Base-by-base conservation (phyloP, 2,888 invertebrate genomes). In the Anthophora plumipes region DNA sequence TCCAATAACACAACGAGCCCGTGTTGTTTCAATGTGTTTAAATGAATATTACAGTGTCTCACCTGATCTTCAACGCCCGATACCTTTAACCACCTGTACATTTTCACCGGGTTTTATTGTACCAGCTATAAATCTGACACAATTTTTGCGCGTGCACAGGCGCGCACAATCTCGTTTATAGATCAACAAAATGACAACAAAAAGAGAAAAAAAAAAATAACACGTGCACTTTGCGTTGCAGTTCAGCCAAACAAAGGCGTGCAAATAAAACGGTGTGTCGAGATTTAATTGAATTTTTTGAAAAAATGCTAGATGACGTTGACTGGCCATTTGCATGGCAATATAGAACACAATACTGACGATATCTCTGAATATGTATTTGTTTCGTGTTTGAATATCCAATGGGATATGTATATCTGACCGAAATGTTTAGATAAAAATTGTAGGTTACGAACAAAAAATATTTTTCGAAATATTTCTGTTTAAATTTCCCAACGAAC, bases 1-100 rank as follows among this genome's bases (percentile, higher is more conserved):
- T 67, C 20, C 61, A 41, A 50, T 64, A 41, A 54, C n/a, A 57
- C n/a, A 48, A 54, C 37, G 25, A 43, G 25, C 1, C n/a, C 59
- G 3, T 22, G 37, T 57, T 61, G 25, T 61, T 67, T 25, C 68
- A n/a, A n/a, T 48, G n/a, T 25, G 9, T 68, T 20, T 17, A 25
- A n/a, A 61, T 52, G 64, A 59, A 61, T 20, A 39, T 20, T 12
- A 17, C 46, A 14, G 12, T 12, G 7, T 43, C 0, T 14, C 41
- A 17, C 22, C 7, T 12, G 12, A 22, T 63, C 7, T 55, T 46
- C 12, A 20, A 5, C 31, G 4, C 31, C 31, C 4, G n/a, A n/a
- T n/a, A n/a, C n/a, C 11, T 59, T 22, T 41, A 25, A 7, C 41
- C n/a, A 17, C 8, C 25, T 39, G 0, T 31, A 1, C 12, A 31